Conservation (phyloP, 2,888 invertebrate genomes). For the Vanessa cardui region DNA sequence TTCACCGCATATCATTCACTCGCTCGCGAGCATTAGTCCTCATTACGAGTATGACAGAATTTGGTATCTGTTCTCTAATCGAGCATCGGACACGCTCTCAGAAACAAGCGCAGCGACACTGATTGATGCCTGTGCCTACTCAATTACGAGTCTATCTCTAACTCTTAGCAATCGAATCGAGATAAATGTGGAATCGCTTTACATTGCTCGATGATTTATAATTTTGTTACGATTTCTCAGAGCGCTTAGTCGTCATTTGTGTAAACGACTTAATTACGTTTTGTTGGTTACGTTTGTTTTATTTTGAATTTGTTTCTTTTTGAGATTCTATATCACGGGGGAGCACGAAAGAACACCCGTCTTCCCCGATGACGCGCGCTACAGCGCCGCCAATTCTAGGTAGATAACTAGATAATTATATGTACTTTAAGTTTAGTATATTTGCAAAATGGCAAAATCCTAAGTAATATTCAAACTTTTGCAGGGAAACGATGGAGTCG, state of each 20-base stretch:
- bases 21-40: slow-evolving; percentile 48
- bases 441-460: slow-evolving; percentile 37
- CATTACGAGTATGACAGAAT: slow-evolving; percentile 53
- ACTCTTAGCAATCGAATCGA: slow-evolving; percentile 56
- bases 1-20: slow-evolving; percentile 46
- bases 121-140: slow-evolving; percentile 61
- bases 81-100: slow-evolving; percentile 58
- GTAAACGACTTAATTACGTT: slow-evolving; percentile 26
- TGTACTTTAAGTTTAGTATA: slow-evolving; percentile 28
- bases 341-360: slow-evolving; percentile 79
- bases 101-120: slow-evolving; percentile 61
- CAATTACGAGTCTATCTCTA: slow-evolving; percentile 61
- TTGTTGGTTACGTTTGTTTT: slow-evolving; percentile 50
- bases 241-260: slow-evolving; percentile 33
- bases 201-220: slow-evolving; percentile 43
- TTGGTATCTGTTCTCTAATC: slow-evolving; percentile 52
- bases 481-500: slow-evolving; percentile 95
- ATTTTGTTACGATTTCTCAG: slow-evolving; percentile 48
- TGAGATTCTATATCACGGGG: slow-evolving; percentile 82
- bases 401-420: slow-evolving; percentile 56
- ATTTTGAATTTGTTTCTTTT: slow-evolving; percentile 78
- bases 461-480: slow-evolving; percentile 49
- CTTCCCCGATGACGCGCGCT: slow-evolving; percentile 80
- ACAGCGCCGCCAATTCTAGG: slow-evolving; percentile 79
- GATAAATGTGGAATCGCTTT: slow-evolving; percentile 56